Base-by-base conservation (phyloP, 2,113 vertebrate species). In the Oryctolagus cuniculus region DNA sequence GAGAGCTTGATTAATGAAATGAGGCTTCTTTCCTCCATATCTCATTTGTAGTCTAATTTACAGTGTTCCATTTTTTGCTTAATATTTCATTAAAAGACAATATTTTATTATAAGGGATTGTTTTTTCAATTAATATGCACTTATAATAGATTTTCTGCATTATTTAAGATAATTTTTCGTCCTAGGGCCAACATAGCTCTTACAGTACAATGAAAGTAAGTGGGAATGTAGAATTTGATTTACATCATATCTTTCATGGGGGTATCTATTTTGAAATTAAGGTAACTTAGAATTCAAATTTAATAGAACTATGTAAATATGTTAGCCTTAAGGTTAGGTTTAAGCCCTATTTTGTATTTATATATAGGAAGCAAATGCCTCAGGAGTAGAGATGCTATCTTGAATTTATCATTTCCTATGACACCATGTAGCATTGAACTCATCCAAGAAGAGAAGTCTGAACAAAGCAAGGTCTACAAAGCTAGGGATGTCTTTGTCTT, bases 41-140 rank as follows among this genome's bases (percentile, higher is more conserved):
- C n/a, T 94, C 85, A 95, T 95, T 95, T 94, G 90, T 17, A 87
- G 93, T 83, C 67, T 93, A 95, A 96, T 93, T 93, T 93, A 93
- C n/a, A 44, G 85, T 74, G 67, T 82, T 95, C 72, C 77, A 70
- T 58, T 82, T 92, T 96, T 96, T 90, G 58, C 87, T 95, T 95
- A 92, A 85, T 79, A 61, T 90, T 97, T 96, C 94, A 95, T 95
- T 95, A 87, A 93, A 89, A 92, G 53, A 90, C 61, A 81, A 91
- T 73, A 83, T 93, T 96, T 95, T 89, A 96, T 90, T 73, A 88
- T 81, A 93, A 74, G 55, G 17, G 27, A 34, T 79, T 83, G 24
- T 69, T 66, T 55, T 89, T 36, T 58, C 29, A 93, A 95, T 92
- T 88, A 97, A 74, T 85, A 93, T 36, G 51, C 34, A 83, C 38